These are phyloP conservation scores for Idaea biselata DNA, from an alignment of 2,888 invertebrate species.

Conservation along the genomic window DNA sequence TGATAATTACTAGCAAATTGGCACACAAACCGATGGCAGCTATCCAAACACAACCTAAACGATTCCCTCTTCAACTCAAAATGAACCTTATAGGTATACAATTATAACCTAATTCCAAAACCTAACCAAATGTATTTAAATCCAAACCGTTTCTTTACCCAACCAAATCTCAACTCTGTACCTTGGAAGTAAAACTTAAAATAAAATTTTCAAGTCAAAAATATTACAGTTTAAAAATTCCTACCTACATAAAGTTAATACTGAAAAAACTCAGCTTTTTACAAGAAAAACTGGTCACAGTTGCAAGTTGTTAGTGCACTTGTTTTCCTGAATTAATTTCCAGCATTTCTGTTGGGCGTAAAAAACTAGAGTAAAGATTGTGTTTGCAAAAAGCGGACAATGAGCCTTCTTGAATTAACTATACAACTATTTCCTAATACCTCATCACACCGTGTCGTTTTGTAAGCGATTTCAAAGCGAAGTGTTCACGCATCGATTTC, in stretches of 20 bases:
- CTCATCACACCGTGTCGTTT: too few relatives aligned
- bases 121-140: not conserved
- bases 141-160: not conserved
- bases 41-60: not conserved
- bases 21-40: conserved; percentile 3
- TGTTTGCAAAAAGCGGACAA: too few relatives aligned
- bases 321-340: too few relatives aligned
- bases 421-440: too few relatives aligned
- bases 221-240: not conserved
- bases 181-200: not conserved
- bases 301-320: not conserved
- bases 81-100: not conserved
- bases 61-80: not conserved
- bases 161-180: not conserved
- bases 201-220: not conserved
- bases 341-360: too few relatives aligned
- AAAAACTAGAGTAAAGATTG: too few relatives aligned
- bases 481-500: too few relatives aligned
- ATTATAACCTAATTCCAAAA: not conserved
- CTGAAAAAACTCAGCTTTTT: not conserved
- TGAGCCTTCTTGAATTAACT: too few relatives aligned
- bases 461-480: too few relatives aligned
- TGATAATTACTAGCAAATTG: conserved; percentile 5
- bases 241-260: not conserved
- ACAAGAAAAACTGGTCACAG: not conserved